Evolutionary conservation across 2,888 invertebrate species (phyloP).

Genomic region (Omphaloscelis lunosa): DNA sequence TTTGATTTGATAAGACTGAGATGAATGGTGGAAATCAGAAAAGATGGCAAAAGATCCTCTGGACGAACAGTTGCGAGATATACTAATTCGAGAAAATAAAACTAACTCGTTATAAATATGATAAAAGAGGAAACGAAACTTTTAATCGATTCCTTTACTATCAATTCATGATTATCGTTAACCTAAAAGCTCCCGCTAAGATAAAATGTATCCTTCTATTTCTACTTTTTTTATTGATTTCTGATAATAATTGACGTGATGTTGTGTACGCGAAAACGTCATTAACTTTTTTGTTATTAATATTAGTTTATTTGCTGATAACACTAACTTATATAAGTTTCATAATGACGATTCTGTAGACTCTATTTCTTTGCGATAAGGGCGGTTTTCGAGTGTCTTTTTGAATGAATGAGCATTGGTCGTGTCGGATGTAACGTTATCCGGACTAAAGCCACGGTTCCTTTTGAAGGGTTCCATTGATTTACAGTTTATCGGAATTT

Average conservation of each 20-base stretch:
- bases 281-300: slow-evolving; percentile 54
- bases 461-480: slow-evolving; percentile 65
- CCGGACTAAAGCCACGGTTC: slow-evolving; percentile 55
- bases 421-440: slow-evolving; percentile 65
- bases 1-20: background rate
- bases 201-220: slow-evolving; percentile 27
- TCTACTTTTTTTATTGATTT: slow-evolving; percentile 24
- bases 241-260: slow-evolving; percentile 47
- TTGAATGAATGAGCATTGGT: slow-evolving; percentile 41
- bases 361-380: slow-evolving; percentile 48
- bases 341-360: slow-evolving; percentile 32
- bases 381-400: slow-evolving; percentile 42
- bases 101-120: background rate
- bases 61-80: background rate
- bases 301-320: slow-evolving; percentile 58
- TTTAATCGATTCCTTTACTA: slow-evolving; percentile 5
- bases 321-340: slow-evolving; percentile 56
- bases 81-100: background rate
- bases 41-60: background rate
- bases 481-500: slow-evolving; percentile 61
- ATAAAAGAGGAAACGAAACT: background rate
- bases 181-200: slow-evolving; percentile 31
- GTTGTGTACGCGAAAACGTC: slow-evolving; percentile 43
- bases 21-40: background rate
- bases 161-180: slow-evolving; percentile 16